These are phyloP conservation scores for Myopa testacea DNA, from an alignment of 2,888 invertebrate species.

Conservation along the genomic window DNA sequence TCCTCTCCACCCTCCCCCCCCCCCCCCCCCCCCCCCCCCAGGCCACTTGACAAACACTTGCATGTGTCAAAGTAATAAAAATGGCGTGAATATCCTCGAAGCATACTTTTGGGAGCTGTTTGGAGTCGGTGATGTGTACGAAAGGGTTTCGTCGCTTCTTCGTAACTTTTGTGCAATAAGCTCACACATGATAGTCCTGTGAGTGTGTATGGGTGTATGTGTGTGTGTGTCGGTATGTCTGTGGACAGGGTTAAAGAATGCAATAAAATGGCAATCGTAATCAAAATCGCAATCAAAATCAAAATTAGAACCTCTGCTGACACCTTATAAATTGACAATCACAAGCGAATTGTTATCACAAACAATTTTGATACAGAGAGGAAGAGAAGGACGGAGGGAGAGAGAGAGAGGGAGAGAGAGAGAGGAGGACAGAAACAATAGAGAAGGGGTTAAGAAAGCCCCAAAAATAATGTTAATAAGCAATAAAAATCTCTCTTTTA, in stretches of 20 bases:
- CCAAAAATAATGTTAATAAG: no score
- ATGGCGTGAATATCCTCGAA: slow-evolving; percentile 23
- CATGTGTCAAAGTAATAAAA: slow-evolving; percentile 34
- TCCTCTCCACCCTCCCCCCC: neutral
- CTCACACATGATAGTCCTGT: neutral
- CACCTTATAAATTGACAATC: slow-evolving; percentile 15
- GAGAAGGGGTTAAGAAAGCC: no score
- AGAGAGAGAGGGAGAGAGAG: neutral
- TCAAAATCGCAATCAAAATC: slow-evolving; percentile 30
- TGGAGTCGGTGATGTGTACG: neutral
- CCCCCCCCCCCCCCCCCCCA: neutral
- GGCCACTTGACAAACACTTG: slow-evolving; percentile 19
- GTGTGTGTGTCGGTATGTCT: neutral
- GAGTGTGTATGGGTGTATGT: neutral
- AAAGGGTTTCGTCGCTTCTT: slow-evolving; percentile 16
- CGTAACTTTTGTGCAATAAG: neutral
- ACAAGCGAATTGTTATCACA: neutral
- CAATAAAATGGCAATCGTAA: slow-evolving; percentile 33
- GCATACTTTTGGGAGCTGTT: slow-evolving; percentile 35
- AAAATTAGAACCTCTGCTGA: neutral
- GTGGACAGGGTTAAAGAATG: neutral
- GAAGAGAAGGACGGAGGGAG: neutral
- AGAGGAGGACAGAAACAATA: no score
- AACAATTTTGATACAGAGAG: no score
- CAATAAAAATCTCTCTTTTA: no score